phyloP scores from a whole-genome alignment of 2,888 invertebrate species.

The Morpho deidamia region DNA sequence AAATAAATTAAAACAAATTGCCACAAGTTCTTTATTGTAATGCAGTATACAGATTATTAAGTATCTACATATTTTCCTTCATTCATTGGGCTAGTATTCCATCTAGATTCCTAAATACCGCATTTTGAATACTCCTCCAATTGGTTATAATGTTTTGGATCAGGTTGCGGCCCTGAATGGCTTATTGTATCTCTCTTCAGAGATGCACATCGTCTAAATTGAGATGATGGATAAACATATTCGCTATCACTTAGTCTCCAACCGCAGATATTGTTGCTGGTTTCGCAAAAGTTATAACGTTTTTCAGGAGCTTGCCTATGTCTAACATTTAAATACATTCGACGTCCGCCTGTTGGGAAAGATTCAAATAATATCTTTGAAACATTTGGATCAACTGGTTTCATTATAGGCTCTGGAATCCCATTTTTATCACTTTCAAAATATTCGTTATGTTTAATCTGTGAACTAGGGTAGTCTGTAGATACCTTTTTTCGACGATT shows the following conservation, averaged over 20 bases:
- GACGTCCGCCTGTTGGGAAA: constrained; percentile 13
- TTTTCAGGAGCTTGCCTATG: constrained; percentile 28
- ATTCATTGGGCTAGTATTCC: too few species aligned
- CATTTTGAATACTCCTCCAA: background rate
- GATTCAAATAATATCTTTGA: constrained; percentile 9
- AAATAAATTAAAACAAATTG: background rate
- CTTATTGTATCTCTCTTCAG: constrained; percentile 11
- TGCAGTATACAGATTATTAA: background rate
- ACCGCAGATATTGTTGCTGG: constrained; percentile 28
- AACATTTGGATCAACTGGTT: constrained; percentile 17
- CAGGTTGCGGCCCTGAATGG: constrained; percentile 31
- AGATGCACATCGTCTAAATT: constrained; percentile 15
- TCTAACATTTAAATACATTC: constrained; percentile 28
- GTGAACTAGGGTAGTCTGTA: background rate
- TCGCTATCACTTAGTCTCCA: constrained; percentile 29
- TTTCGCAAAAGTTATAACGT: constrained; percentile 31
- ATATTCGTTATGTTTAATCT: background rate
- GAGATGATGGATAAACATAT: constrained; percentile 1
- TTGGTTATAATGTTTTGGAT: constrained; percentile 25
- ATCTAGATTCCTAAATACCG: background rate
- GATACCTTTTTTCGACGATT: constrained; percentile 12
- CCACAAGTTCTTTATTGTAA: background rate
- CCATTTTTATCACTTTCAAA: background rate
- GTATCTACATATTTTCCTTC: background rate
- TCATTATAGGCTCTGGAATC: constrained; percentile 14